These are phyloP conservation scores for Poecile atricapillus DNA, from an alignment of 2,113 vertebrate species.

Conservation along the genomic window DNA sequence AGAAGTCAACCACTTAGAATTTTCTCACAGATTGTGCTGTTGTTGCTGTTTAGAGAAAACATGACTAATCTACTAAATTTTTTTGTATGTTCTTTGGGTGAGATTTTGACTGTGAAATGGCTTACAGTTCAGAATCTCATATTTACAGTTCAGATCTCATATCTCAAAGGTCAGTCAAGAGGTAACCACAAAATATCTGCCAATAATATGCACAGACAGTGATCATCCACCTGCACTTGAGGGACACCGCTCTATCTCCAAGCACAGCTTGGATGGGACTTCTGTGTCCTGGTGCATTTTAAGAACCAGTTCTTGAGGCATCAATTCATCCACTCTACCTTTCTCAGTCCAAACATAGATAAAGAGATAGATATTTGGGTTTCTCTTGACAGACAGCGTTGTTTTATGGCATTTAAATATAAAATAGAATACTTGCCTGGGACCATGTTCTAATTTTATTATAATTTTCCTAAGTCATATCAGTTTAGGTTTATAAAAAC, in stretches of 20 bases:
- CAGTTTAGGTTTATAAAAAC: neutral
- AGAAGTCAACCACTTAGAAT: neutral
- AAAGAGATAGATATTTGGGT: neutral
- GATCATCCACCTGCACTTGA: neutral
- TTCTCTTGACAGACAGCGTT: neutral
- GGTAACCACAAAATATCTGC: neutral
- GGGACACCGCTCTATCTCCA: accelerated
- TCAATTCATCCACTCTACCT: neutral
- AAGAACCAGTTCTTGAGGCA: neutral
- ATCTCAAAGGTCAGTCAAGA: neutral
- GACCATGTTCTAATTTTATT: neutral
- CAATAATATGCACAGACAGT: neutral
- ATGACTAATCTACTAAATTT: neutral
- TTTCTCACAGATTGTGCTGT: neutral
- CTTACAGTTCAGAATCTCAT: neutral
- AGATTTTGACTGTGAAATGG: neutral
- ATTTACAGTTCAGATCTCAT: too few relatives aligned
- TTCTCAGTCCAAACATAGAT: neutral
- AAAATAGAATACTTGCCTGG: neutral
- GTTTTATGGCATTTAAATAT: neutral
- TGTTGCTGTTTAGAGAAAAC: neutral
- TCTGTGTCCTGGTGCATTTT: neutral
- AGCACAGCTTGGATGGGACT: neutral
- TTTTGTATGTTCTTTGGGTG: neutral
- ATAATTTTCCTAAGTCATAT: neutral